phyloP scores from a whole-genome alignment of 2,888 invertebrate species.

The Tortricodes alternella region DNA sequence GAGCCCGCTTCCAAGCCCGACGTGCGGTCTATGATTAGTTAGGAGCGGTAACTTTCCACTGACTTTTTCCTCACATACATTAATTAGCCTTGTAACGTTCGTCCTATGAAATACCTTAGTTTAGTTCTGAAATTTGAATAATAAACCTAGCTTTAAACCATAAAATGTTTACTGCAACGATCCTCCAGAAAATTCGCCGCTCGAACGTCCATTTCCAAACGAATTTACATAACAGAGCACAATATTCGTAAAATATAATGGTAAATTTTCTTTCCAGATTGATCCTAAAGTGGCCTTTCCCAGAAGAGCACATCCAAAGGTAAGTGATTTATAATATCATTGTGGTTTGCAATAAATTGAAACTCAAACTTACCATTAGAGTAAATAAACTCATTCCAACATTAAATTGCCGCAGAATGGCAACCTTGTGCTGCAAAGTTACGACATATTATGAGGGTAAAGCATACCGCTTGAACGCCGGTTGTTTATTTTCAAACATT shows the following conservation, averaged over 20 bases:
- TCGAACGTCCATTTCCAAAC: constrained; percentile 12
- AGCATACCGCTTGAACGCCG: constrained; percentile 55
- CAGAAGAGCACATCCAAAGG: constrained; percentile 99
- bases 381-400: constrained; percentile 61
- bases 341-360: constrained; percentile 57
- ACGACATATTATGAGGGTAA: constrained; percentile 64
- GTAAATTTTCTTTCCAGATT: constrained; percentile 90
- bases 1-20: constrained; percentile 54
- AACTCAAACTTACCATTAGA: constrained; percentile 58
- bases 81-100: constrained; percentile 30
- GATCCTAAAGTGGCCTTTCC: constrained; percentile 99
- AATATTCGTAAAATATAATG: constrained; percentile 34
- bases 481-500: constrained; percentile 79
- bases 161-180: constrained; percentile 19
- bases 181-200: constrained; percentile 16
- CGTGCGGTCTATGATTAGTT: constrained; percentile 72
- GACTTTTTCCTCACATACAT: constrained; percentile 36
- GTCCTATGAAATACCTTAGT: neutral
- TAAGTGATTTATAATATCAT: constrained; percentile 80
- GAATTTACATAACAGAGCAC: constrained; percentile 26
- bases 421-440: constrained; percentile 53
- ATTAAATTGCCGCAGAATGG: constrained; percentile 61
- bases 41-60: constrained; percentile 52
- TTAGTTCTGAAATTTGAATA: neutral
- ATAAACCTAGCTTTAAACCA: constrained; percentile 12